Conservation (phyloP, 2,113 vertebrate species). For the Tonatia bakeri region DNA sequence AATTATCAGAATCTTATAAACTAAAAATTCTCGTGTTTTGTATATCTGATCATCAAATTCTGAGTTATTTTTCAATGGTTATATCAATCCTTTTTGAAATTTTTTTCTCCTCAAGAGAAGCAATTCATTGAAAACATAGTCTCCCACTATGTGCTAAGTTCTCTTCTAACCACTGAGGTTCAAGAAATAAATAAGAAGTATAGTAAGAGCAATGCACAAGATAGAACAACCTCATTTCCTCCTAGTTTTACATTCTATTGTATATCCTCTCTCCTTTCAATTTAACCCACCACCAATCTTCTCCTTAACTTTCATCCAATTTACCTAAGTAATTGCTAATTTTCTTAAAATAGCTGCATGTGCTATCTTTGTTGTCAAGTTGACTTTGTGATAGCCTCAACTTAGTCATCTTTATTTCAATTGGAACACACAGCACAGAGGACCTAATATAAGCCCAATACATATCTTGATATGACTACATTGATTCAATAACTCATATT, state of each 20-base stretch:
- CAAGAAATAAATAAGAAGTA: not conserved
- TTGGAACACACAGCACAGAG: not conserved
- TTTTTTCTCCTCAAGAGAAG: not conserved
- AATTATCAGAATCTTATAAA: not conserved
- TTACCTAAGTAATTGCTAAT: not conserved
- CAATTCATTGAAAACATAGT: not conserved
- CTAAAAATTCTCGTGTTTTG: not conserved
- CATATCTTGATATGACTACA: not conserved
- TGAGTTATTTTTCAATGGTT: not conserved
- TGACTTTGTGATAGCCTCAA: not conserved
- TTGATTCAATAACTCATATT: not conserved
- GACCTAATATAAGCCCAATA: not conserved
- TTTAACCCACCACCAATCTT: not conserved
- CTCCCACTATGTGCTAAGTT: fast-evolving
- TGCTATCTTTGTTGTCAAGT: not conserved
- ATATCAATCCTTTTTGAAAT: not conserved
- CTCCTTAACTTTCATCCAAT: not conserved
- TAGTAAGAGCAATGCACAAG: not conserved
- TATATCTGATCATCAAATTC: not conserved
- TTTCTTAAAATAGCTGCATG: not conserved
- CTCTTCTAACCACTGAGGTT: not conserved
- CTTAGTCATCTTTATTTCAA: not conserved
- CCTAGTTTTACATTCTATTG: not conserved
- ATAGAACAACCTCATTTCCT: not conserved
- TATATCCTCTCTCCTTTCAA: not conserved